Evolutionary conservation across 2,113 vertebrate species (phyloP).

Genomic region (Urocitellus parryii): DNA sequence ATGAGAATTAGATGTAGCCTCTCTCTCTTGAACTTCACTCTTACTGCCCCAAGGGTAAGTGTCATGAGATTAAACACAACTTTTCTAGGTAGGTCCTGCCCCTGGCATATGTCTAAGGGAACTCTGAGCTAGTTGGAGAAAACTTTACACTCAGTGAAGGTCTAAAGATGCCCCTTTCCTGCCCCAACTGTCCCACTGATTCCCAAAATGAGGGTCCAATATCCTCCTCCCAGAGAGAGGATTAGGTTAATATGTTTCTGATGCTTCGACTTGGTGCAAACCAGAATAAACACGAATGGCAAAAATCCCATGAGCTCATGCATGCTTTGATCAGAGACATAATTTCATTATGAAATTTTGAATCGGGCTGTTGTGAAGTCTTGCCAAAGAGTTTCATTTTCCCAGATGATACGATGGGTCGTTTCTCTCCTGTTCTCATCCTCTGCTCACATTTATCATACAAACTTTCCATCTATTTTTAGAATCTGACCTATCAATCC

Average conservation of each 20-base stretch:
- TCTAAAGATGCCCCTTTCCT: neutral
- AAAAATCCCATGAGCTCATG: slow-evolving; percentile 83
- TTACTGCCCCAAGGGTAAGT: slow-evolving; percentile 44
- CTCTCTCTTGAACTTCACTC: slow-evolving; percentile 4
- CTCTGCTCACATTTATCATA: slow-evolving; percentile 61
- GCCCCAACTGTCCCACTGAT: slow-evolving; percentile 23
- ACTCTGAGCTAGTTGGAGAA: neutral
- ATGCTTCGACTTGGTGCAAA: slow-evolving; percentile 79
- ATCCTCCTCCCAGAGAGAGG: slow-evolving; percentile 64
- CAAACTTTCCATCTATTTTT: slow-evolving; percentile 74
- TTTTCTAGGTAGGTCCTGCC: neutral
- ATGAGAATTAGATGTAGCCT: neutral
- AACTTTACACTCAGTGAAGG: neutral
- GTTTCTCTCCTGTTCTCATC: slow-evolving; percentile 78
- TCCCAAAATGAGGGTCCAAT: neutral
- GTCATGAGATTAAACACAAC: neutral
- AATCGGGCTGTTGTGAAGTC: slow-evolving; percentile 82
- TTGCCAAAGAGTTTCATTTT: slow-evolving; percentile 84
- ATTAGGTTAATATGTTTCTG: slow-evolving; percentile 79
- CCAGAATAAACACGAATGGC: slow-evolving; percentile 83
- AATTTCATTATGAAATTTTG: slow-evolving; percentile 85
- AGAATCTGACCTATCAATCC: slow-evolving; percentile 68
- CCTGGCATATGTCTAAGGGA: neutral
- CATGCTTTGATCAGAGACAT: slow-evolving; percentile 83
- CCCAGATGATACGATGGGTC: slow-evolving; percentile 82